Evolutionary conservation across 2,797 vertebrate genomes (phyloP).

Genomic region (Pelobates cultripes): DNA sequence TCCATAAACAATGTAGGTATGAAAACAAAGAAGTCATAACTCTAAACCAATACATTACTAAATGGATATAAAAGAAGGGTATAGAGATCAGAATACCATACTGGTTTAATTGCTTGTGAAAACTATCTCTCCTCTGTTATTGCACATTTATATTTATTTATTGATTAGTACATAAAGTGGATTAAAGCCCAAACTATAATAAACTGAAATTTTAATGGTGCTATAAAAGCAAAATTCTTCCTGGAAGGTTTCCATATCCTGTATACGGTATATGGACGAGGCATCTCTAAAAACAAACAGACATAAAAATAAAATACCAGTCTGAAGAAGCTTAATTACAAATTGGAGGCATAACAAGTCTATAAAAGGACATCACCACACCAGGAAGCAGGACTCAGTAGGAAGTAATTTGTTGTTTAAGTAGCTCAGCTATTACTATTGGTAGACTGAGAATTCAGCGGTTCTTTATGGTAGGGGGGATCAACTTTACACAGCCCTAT

Average conservation of each 20-base stretch:
- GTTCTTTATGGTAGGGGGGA: too few species aligned
- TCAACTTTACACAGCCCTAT: too few species aligned
- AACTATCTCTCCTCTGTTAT: conserved; percentile 37
- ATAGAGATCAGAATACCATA: conserved; percentile 12
- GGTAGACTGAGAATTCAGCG: too few species aligned
- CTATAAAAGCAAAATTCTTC: conserved; percentile 23
- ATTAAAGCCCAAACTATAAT: conserved; percentile 47
- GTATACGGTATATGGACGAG: conserved; percentile 20
- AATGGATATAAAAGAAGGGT: conserved; percentile 16
- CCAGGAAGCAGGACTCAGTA: too few species aligned
- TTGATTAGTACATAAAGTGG: conserved; percentile 50
- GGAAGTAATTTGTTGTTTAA: too few species aligned
- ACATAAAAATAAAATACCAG: not conserved
- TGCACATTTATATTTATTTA: conserved; percentile 46
- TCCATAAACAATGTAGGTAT: conserved; percentile 15
- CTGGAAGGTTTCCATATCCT: conserved; percentile 30
- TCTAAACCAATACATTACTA: conserved; percentile 7
- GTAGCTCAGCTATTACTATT: too few species aligned
- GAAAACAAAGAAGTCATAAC: conserved; percentile 22
- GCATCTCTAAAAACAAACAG: conserved; percentile 10
- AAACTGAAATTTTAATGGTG: conserved; percentile 43
- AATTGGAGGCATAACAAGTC: not conserved
- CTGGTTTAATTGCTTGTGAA: conserved; percentile 37
- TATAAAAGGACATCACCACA: not conserved
- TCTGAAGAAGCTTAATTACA: conserved; percentile 20